phyloP scores from a whole-genome alignment of 2,113 vertebrate species.

The Carassius gibelio region DNA sequence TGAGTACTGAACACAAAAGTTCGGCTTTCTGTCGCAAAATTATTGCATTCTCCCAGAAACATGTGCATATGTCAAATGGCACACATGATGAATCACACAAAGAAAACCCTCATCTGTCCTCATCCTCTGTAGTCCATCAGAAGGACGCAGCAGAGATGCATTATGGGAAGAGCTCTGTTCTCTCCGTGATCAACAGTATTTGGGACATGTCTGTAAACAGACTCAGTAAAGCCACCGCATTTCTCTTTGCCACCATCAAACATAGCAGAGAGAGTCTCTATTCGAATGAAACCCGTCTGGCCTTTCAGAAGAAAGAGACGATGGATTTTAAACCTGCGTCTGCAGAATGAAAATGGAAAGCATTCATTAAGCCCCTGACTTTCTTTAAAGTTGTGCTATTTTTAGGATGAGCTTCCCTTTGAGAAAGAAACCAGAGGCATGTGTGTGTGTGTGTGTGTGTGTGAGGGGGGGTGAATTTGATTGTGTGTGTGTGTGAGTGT shows the following conservation, averaged over 20 bases:
- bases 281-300: neutral
- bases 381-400: neutral
- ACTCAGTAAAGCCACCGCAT: neutral
- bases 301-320: too few species aligned
- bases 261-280: neutral
- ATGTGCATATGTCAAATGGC: neutral
- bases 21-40: neutral
- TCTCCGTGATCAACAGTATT: neutral
- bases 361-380: neutral
- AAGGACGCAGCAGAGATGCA: neutral
- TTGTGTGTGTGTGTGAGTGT: too few species aligned
- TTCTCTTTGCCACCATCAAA: neutral
- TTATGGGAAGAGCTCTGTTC: neutral
- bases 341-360: too few species aligned
- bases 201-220: neutral
- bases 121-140: neutral
- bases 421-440: neutral
- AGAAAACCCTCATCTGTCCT: neutral
- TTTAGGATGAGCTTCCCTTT: neutral
- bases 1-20: too few species aligned
- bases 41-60: neutral
- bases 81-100: neutral
- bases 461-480: too few species aligned
- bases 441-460: too few species aligned
- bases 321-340: too few species aligned